Evolutionary conservation across 2,797 vertebrate genomes (phyloP).

Genomic region (Paramormyrops hopkinsi): DNA sequence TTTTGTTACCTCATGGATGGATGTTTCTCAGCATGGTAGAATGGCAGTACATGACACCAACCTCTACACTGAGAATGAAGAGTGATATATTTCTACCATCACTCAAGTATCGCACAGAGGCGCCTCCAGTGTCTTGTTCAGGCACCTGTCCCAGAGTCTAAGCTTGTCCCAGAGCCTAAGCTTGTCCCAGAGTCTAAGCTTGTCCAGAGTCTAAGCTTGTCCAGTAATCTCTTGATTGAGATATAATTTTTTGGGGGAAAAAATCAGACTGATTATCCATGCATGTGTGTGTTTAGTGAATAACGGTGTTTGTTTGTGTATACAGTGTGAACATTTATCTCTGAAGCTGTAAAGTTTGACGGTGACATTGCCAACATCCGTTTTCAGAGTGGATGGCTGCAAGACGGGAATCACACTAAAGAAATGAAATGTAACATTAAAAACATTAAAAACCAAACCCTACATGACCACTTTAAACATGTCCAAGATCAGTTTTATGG

Average conservation of each 20-base stretch:
- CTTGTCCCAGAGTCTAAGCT: not conserved
- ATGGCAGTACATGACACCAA: not conserved
- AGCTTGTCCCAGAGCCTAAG: not conserved
- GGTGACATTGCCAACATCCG: not conserved
- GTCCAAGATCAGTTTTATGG: not conserved
- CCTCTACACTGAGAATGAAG: not conserved
- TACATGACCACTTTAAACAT: not conserved
- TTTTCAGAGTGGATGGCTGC: not conserved
- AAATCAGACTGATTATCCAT: not conserved
- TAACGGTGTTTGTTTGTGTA: not conserved
- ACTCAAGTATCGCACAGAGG: not conserved
- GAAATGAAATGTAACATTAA: not conserved
- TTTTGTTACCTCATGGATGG: not conserved
- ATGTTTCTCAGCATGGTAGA: not conserved
- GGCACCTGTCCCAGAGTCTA: not conserved
- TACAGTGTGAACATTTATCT: not conserved
- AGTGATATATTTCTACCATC: not conserved
- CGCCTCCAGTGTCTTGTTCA: not conserved
- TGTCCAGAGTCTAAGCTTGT: not conserved
- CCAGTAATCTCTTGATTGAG: not conserved
- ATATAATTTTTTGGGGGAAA: not conserved
- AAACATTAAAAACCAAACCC: not conserved
- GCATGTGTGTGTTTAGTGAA: not conserved
- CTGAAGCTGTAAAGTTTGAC: not conserved
- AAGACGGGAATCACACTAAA: not conserved